Evolutionary conservation across 92 coral and sea anemone genomes (phyloP).

Genomic region (Plumapathes pennacea): DNA sequence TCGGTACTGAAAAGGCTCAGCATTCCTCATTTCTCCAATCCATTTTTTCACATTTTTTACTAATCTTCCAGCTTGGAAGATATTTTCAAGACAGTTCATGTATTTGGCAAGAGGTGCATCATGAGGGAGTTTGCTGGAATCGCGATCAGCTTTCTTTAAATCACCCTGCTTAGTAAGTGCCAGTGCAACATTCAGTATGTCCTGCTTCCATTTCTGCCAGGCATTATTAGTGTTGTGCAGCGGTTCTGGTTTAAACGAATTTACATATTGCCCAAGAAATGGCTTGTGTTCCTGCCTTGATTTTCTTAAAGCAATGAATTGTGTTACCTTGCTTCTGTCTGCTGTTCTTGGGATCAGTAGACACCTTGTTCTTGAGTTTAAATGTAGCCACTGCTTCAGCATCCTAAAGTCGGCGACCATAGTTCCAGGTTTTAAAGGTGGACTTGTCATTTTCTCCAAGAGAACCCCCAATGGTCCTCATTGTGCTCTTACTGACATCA

Average conservation of each 20-base stretch:
- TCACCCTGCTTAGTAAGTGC: background rate
- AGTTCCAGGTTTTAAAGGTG: slow-evolving; percentile 22
- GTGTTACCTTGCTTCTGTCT: slow-evolving; percentile 26
- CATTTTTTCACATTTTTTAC: slow-evolving; percentile 31
- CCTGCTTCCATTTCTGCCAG: slow-evolving; percentile 16
- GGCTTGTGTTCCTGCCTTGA: slow-evolving; percentile 24
- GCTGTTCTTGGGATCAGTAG: background rate
- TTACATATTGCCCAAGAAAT: slow-evolving; percentile 11
- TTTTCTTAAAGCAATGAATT: slow-evolving; percentile 11
- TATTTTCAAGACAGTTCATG: slow-evolving; percentile 6
- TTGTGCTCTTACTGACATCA: slow-evolving; percentile 2
- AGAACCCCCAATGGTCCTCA: slow-evolving; percentile 10
- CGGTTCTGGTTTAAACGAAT: slow-evolving; percentile 11
- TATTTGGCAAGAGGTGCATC: slow-evolving; percentile 7
- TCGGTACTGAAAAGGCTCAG: slow-evolving; percentile 21
- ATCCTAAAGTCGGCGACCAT: slow-evolving; percentile 11
- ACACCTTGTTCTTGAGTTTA: slow-evolving; percentile 2
- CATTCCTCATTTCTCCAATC: slow-evolving; percentile 8
- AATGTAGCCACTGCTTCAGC: slow-evolving; percentile 10
- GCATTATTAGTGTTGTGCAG: slow-evolving; percentile 13
- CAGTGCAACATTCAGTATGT: slow-evolving; percentile 24
- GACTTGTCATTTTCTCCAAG: background rate
- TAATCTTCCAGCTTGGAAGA: slow-evolving; percentile 24
- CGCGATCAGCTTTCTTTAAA: slow-evolving; percentile 1
- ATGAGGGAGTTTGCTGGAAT: slow-evolving; percentile 1